Conservation (phyloP, 2,797 vertebrate species). For the Ibycter americanus region DNA sequence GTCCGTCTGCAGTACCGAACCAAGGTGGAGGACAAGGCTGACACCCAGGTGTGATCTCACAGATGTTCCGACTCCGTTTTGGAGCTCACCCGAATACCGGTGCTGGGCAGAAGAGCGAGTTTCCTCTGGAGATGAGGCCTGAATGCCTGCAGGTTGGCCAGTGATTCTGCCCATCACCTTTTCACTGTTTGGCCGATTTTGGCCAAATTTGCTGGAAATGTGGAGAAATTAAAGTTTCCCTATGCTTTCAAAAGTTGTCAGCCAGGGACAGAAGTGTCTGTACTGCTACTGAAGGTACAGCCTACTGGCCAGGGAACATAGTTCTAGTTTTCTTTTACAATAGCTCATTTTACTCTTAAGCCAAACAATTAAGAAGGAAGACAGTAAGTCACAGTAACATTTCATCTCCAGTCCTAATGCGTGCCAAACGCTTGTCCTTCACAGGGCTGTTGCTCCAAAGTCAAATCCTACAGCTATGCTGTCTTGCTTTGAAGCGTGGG, state of each 20-base stretch:
- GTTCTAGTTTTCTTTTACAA: neutral
- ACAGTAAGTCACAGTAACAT: neutral
- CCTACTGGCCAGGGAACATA: neutral
- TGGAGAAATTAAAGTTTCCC: neutral
- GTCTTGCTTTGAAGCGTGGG: neutral
- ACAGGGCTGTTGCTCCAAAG: rapidly evolving
- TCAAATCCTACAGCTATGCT: neutral
- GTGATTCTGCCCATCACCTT: neutral
- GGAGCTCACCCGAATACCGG: neutral
- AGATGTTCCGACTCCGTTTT: neutral
- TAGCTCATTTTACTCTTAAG: neutral
- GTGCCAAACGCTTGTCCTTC: neutral
- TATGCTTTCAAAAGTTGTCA: neutral
- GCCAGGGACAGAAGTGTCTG: neutral
- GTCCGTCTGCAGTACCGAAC: neutral
- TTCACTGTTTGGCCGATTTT: neutral
- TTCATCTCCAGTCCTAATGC: neutral
- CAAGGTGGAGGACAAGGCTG: neutral
- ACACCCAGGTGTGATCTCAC: neutral
- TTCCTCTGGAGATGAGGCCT: neutral
- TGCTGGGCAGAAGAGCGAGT: neutral
- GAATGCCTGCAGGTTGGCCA: neutral
- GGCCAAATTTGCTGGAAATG: neutral
- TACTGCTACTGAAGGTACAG: neutral
- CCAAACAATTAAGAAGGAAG: neutral